phyloP scores from a whole-genome alignment of 2,888 invertebrate species.

The Lacanobia oleracea region DNA sequence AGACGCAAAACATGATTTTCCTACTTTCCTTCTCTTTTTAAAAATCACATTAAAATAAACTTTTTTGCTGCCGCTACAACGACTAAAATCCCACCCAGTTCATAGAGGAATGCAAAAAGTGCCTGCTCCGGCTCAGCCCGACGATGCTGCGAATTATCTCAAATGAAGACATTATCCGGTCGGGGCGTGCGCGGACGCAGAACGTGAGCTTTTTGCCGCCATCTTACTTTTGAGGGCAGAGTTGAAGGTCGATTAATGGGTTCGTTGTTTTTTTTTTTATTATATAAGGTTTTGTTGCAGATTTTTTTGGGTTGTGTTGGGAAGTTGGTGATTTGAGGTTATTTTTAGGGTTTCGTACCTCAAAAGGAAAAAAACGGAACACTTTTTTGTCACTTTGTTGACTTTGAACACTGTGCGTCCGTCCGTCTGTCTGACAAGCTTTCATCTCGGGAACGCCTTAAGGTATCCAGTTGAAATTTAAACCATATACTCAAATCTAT shows the following conservation, averaged over 20 bases:
- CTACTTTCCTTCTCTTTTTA: neutral
- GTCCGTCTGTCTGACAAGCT: too few relatives aligned
- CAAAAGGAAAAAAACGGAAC: too few relatives aligned
- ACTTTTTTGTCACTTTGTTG: too few relatives aligned
- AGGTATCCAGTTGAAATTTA: too few relatives aligned
- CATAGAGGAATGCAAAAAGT: slow-evolving; percentile 80
- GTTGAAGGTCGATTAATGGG: slow-evolving; percentile 73
- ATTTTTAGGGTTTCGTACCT: too few relatives aligned
- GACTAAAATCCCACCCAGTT: slow-evolving; percentile 79
- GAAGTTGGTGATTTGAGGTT: neutral
- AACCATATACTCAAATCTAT: too few relatives aligned
- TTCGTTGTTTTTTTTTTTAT: slow-evolving; percentile 34
- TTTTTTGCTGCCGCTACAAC: slow-evolving; percentile 67
- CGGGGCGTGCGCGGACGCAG: slow-evolving; percentile 78
- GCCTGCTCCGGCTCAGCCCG: slow-evolving; percentile 67
- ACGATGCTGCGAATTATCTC: slow-evolving; percentile 83
- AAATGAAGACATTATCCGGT: slow-evolving; percentile 88
- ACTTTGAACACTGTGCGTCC: too few relatives aligned
- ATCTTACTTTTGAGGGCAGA: slow-evolving; percentile 72
- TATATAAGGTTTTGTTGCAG: neutral
- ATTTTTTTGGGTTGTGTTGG: slow-evolving; percentile 12
- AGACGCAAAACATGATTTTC: too few relatives aligned
- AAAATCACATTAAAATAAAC: neutral
- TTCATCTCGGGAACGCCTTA: too few relatives aligned
- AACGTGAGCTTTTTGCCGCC: slow-evolving; percentile 74